phyloP scores from a whole-genome alignment of 2,888 invertebrate species.

The Deroplatys truncata region DNA sequence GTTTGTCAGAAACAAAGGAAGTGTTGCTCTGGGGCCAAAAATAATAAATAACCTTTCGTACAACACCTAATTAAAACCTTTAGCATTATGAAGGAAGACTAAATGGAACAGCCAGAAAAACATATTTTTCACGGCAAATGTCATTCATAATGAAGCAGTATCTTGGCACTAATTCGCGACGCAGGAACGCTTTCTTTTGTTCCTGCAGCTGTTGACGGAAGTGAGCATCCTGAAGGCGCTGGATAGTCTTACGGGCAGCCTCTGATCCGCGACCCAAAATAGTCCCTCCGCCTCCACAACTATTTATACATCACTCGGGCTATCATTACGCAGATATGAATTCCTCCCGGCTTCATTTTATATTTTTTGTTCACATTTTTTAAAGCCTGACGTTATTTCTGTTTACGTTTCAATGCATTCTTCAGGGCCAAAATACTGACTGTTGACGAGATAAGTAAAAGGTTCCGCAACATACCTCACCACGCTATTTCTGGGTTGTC shows the following conservation, averaged over 20 bases:
- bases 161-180: not conserved
- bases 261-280: conserved; percentile 8
- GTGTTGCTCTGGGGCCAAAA: too few species aligned
- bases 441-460: not conserved
- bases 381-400: not conserved
- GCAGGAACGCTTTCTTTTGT: not conserved
- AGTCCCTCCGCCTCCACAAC: conserved; percentile 14
- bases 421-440: not conserved
- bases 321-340: not conserved
- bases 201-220: not conserved
- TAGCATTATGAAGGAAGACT: too few species aligned
- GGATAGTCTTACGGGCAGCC: not conserved
- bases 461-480: too few species aligned
- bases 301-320: conserved; percentile 7
- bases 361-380: not conserved
- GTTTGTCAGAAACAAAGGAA: too few species aligned
- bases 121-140: too few species aligned
- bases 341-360: not conserved
- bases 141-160: too few species aligned
- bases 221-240: not conserved
- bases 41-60: too few species aligned
- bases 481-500: not conserved
- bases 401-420: not conserved
- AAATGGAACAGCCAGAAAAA: too few species aligned
- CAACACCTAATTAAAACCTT: too few species aligned